These are phyloP conservation scores for Rachycentron canadum DNA, from an alignment of 2,797 vertebrate species.

Conservation along the genomic window DNA sequence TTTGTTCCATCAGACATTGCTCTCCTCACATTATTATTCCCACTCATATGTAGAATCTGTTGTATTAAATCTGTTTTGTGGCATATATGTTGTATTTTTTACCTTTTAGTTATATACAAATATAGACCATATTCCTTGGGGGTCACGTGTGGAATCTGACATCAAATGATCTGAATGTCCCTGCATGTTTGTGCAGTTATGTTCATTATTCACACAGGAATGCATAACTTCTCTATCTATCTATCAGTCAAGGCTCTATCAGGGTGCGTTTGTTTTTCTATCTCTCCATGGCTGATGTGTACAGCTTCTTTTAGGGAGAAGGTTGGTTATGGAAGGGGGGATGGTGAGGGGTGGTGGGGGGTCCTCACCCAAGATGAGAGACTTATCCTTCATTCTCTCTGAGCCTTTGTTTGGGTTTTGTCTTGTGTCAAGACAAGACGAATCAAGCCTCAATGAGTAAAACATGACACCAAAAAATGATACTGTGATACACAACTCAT, in stretches of 20 bases:
- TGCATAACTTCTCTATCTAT: slow-evolving; percentile 72
- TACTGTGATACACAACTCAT: not conserved
- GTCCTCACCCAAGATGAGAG: slow-evolving; percentile 38
- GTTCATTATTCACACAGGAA: slow-evolving; percentile 72
- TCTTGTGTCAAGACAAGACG: slow-evolving; percentile 39
- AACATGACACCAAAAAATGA: slow-evolving; percentile 42
- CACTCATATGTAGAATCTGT: not conserved
- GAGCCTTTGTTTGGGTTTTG: slow-evolving; percentile 57
- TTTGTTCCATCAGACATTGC: slow-evolving; percentile 17
- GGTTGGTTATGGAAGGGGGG: slow-evolving; percentile 4
- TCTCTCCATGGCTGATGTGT: slow-evolving; percentile 32
- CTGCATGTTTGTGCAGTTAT: slow-evolving; percentile 60
- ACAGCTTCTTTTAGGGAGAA: slow-evolving; percentile 22
- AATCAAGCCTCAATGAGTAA: slow-evolving; percentile 39
- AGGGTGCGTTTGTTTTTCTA: slow-evolving; percentile 58
- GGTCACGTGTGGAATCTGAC: not conserved
- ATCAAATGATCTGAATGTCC: slow-evolving; percentile 53
- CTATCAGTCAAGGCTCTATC: slow-evolving; percentile 59
- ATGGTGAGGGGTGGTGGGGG: not conserved
- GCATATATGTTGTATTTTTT: slow-evolving; percentile 2
- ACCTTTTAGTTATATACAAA: not conserved
- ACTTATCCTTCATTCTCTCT: slow-evolving; percentile 37
- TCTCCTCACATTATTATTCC: slow-evolving; percentile 1
- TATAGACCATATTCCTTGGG: not conserved
- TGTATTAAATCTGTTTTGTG: not conserved